These are phyloP conservation scores for Micronycteris hirsuta DNA, from an alignment of 2,113 vertebrate species.

Conservation along the genomic window DNA sequence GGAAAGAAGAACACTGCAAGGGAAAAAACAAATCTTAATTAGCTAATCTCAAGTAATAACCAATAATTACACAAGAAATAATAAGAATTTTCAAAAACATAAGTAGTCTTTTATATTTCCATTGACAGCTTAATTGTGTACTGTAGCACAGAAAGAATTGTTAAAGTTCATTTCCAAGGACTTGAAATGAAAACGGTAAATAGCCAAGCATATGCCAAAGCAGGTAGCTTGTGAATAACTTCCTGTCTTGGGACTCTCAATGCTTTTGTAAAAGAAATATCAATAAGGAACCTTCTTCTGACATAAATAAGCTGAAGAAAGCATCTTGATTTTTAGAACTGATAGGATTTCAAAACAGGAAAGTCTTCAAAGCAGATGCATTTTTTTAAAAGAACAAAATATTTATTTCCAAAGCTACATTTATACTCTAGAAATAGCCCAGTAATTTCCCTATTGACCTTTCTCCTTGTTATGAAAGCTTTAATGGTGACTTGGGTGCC, in stretches of 20 bases:
- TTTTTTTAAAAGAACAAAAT: not conserved
- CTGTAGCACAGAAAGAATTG: not conserved
- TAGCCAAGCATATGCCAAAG: not conserved
- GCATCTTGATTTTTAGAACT: slow-evolving; percentile 51
- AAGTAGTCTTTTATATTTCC: not conserved
- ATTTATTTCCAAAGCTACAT: slow-evolving; percentile 22
- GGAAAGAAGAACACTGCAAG: not conserved
- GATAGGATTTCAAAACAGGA: slow-evolving; percentile 58
- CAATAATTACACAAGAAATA: not conserved
- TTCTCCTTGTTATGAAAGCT: not conserved
- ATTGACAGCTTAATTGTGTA: not conserved
- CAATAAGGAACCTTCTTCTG: slow-evolving; percentile 40
- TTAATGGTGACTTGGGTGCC: not conserved
- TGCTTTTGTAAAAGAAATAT: slow-evolving; percentile 47
- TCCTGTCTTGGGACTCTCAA: not conserved
- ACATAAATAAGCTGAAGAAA: slow-evolving; percentile 49
- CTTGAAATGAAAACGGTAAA: slow-evolving; percentile 4
- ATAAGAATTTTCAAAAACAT: not conserved
- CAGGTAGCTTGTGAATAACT: not conserved
- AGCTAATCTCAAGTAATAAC: not conserved
- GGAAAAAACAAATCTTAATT: not conserved
- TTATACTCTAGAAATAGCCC: not conserved
- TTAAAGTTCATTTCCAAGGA: slow-evolving; percentile 26
- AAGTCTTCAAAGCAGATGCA: slow-evolving; percentile 60
- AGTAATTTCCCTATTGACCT: not conserved